Evolutionary conservation across 2,113 vertebrate genomes (phyloP).

Genomic region (Pyxicephalus adspersus): DNA sequence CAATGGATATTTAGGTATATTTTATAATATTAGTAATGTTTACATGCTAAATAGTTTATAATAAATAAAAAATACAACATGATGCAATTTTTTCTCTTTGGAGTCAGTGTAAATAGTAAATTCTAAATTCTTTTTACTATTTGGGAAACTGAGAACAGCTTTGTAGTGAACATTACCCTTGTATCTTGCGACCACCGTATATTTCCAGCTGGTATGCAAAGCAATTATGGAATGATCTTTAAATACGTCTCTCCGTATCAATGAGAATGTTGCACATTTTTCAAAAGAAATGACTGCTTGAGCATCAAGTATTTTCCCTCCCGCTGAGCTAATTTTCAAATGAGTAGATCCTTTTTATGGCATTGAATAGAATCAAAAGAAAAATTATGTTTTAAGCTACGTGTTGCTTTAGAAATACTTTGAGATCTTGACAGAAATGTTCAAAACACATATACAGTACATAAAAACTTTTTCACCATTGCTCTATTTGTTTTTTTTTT

Average conservation of each 20-base stretch:
- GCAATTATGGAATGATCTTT: constrained; percentile 57
- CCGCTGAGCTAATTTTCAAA: constrained; percentile 55
- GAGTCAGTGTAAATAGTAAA: constrained; percentile 24
- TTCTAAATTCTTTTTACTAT: constrained; percentile 20
- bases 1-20: too few relatives aligned
- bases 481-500: constrained; percentile 41
- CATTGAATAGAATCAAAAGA: constrained; percentile 47
- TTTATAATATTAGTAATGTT: too few relatives aligned
- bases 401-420: constrained; percentile 47
- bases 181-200: constrained; percentile 44
- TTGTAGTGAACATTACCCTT: constrained; percentile 28
- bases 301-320: constrained; percentile 53
- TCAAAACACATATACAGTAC: constrained; percentile 46
- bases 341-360: constrained; percentile 57
- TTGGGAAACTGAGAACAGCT: constrained; percentile 37
- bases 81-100: too few relatives aligned
- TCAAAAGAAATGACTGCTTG: constrained; percentile 53
- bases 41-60: too few relatives aligned
- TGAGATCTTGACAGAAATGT: constrained; percentile 51
- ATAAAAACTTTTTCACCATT: constrained; percentile 21
- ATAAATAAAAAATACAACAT: too few relatives aligned
- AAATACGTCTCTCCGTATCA: constrained; percentile 54
- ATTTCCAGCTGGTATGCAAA: constrained; percentile 50
- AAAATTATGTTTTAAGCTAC: constrained; percentile 50
- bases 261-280: constrained; percentile 53